These are phyloP conservation scores for Tetramorium alpestre DNA, from an alignment of 1,140 invertebrate species.

Conservation along the genomic window DNA sequence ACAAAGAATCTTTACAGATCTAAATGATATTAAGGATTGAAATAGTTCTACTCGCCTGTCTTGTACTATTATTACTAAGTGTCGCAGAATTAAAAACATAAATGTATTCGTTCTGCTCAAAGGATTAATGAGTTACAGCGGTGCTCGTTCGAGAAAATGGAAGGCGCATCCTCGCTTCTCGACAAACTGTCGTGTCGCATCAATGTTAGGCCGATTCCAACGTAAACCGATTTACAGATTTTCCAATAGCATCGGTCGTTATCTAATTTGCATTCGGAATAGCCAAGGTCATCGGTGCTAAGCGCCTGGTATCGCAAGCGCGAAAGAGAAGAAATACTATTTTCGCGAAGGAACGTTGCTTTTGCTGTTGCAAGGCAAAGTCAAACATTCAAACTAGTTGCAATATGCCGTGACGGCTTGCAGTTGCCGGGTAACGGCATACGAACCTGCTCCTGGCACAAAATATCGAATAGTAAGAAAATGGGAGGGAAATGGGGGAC, in stretches of 20 bases:
- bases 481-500: conserved; percentile 7
- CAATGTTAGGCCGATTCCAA: no score
- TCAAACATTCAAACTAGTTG: conserved; percentile 67
- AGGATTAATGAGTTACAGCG: no score
- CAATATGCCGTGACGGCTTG: conserved; percentile 73
- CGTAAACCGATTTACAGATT: conserved; percentile 1
- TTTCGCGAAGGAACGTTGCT: conserved; percentile 54
- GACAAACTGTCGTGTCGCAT: no score
- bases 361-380: conserved; percentile 62
- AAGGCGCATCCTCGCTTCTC: no score
- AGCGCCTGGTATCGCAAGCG: background rate
- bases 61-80: no score
- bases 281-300: conserved; percentile 21
- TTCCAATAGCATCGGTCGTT: background rate
- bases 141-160: no score
- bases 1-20: no score
- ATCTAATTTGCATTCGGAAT: conserved; percentile 47
- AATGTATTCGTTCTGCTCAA: no score
- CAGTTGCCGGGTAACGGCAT: conserved; percentile 69
- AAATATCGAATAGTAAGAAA: conserved; percentile 81
- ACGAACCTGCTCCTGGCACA: conserved; percentile 80
- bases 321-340: conserved; percentile 52
- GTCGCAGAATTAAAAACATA: no score
- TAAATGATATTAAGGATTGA: no score
- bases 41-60: no score